Evolutionary conservation across 53 echinoderm and acorn worm species (phyloP), one percentile per base, ranked within the genome.

Genomic region (Apostichopus leukothele): DNA sequence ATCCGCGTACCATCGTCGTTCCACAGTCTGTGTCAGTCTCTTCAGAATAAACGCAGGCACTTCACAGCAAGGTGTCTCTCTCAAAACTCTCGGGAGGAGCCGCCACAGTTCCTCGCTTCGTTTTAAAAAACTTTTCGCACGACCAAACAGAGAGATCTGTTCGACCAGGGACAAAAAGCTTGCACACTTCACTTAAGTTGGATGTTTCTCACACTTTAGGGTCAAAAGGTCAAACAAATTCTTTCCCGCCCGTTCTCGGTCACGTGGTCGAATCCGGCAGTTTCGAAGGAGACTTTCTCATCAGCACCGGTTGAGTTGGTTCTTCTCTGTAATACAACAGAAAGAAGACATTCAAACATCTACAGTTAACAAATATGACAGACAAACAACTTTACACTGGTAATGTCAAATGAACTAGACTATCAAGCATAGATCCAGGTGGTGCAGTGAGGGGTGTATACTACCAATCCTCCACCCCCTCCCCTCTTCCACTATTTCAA

Each of bases 271-370:
- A 9, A 5, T 84, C 84, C 23, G 84, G 25, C 53, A 63, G 18
- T 19, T 84, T 84, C 60, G 84, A 53, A 5, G 84, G 84, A 63
- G 84, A 84, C 63, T 84, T 84, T 16, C 55, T 84, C 84, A 84
- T 84, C 60, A 84, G 13, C 6, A 84, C 84, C 6, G 84, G 84
- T 25, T 67, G 60, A 84, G 16, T 59, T 14, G 84, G 63, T 25
- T 84, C 84, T 5, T 84, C 84, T 27, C 26, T 84, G 27, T 53
- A 11, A 53, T 39, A 39, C 9, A 74, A 8, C 16, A 74, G 74
- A 74, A 67, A n/a, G 5, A 67, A 5, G n/a, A 16, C 13, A 67
- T 67, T 67, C 74, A 74, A 74, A 74, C 3, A 39, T 39, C 39
- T 39, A 39, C 39, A 39, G 39, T 39, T 39, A 39, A 39, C 39